phyloP scores from a whole-genome alignment of 2,113 vertebrate species.

The Pituophis catenifer region DNA sequence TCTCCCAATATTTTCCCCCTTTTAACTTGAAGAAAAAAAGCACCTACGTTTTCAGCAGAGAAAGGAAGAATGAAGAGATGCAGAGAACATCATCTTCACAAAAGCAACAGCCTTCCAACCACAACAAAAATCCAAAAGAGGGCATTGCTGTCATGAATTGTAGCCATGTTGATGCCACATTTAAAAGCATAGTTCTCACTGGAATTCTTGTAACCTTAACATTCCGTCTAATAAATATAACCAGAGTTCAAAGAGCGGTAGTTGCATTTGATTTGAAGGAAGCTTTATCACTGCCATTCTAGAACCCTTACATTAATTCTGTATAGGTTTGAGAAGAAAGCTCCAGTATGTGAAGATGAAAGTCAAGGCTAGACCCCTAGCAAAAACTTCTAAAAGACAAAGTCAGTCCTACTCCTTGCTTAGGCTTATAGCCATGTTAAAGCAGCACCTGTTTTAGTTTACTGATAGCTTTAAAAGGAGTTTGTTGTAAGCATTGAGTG shows the following conservation, averaged over 20 bases:
- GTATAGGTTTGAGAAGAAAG: background rate
- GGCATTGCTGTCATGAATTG: background rate
- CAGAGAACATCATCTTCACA: background rate
- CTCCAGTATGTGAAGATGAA: background rate
- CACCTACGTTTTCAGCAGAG: background rate
- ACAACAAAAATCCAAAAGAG: background rate
- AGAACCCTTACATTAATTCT: background rate
- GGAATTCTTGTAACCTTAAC: background rate
- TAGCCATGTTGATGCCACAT: background rate
- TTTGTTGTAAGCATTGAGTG: no score
- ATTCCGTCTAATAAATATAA: background rate
- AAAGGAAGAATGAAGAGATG: background rate
- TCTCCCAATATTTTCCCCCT: background rate
- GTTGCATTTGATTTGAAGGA: background rate
- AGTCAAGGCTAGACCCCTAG: background rate
- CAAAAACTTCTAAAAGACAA: background rate
- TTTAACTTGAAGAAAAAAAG: background rate
- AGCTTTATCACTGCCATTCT: background rate
- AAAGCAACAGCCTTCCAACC: background rate
- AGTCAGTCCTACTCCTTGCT: background rate
- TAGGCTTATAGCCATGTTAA: no score
- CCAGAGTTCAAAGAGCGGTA: background rate
- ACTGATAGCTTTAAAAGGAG: no score
- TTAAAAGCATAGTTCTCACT: background rate
- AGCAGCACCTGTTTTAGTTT: no score